phyloP scores from a whole-genome alignment of 2,888 invertebrate genomes.

The Tanytarsus gracilentus region DNA sequence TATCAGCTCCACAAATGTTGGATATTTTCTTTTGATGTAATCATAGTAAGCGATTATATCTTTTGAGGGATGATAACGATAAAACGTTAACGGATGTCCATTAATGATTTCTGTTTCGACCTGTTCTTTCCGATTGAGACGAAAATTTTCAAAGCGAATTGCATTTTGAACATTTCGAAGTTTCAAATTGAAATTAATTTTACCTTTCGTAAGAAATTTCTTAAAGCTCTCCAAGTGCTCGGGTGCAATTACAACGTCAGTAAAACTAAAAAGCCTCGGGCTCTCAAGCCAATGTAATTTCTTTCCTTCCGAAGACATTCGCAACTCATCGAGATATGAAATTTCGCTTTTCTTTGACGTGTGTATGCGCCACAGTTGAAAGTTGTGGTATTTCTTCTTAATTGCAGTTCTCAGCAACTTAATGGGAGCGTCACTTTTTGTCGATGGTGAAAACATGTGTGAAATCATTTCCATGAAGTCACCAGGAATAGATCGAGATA shows the following conservation, averaged over 20 bases:
- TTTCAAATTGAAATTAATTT: constrained; percentile 55
- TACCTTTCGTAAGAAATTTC: constrained; percentile 51
- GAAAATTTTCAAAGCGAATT: constrained; percentile 58
- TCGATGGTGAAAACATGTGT: background rate
- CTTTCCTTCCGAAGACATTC: constrained; percentile 44
- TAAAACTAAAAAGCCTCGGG: constrained; percentile 48
- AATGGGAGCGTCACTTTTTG: background rate
- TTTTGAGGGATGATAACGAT: constrained; percentile 59
- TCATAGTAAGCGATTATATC: constrained; percentile 62
- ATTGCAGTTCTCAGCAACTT: background rate
- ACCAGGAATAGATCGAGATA: too few species aligned
- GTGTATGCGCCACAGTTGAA: constrained; percentile 46
- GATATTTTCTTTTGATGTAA: constrained; percentile 54
- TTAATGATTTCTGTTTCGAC: constrained; percentile 49
- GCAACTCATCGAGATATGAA: constrained; percentile 42
- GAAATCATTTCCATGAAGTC: too few species aligned
- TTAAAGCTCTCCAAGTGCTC: constrained; percentile 51
- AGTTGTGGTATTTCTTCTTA: constrained; percentile 41
- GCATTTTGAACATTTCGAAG: constrained; percentile 68
- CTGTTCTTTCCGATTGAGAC: constrained; percentile 52
- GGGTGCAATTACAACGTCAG: constrained; percentile 66
- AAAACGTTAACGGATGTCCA: constrained; percentile 61
- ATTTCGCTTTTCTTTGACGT: constrained; percentile 42
- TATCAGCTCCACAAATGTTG: constrained; percentile 55
- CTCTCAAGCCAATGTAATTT: constrained; percentile 53